phyloP scores from a whole-genome alignment of 2,888 invertebrate species.

The Hirtodrosophila trivittata region DNA sequence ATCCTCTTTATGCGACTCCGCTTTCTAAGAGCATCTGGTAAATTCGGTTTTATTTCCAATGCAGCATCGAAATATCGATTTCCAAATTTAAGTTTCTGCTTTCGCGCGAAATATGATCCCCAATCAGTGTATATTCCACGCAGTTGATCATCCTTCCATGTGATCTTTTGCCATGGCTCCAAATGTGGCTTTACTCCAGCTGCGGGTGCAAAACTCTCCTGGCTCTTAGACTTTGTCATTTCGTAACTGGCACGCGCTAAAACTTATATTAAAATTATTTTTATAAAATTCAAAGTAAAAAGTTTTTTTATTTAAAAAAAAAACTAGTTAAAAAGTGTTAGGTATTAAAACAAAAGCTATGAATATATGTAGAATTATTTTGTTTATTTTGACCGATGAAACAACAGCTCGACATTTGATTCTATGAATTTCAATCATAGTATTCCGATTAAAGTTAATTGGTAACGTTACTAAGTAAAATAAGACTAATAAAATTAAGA shows the following conservation, averaged over 20 bases:
- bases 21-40: constrained; percentile 59
- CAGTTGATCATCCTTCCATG: constrained; percentile 67
- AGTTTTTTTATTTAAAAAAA: neutral
- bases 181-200: constrained; percentile 29
- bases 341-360: constrained; percentile 10
- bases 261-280: constrained; percentile 18
- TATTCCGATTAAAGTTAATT: constrained; percentile 3
- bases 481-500: no score
- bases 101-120: constrained; percentile 71
- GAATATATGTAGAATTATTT: no score
- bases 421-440: no score
- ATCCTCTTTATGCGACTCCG: constrained; percentile 71
- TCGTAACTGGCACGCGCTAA: neutral
- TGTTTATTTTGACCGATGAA: no score
- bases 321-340: constrained; percentile 4
- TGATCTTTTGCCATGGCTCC: constrained; percentile 72
- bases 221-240: constrained; percentile 2
- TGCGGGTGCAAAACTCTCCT: neutral
- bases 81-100: constrained; percentile 63
- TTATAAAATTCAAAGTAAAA: constrained; percentile 12
- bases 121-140: constrained; percentile 78
- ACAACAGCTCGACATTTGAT: no score
- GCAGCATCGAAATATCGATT: constrained; percentile 72
- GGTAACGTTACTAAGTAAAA: no score
- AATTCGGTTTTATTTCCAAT: constrained; percentile 59